phyloP scores from a whole-genome alignment of 2,888 invertebrate genomes.

The Watsonalla cultraria region DNA sequence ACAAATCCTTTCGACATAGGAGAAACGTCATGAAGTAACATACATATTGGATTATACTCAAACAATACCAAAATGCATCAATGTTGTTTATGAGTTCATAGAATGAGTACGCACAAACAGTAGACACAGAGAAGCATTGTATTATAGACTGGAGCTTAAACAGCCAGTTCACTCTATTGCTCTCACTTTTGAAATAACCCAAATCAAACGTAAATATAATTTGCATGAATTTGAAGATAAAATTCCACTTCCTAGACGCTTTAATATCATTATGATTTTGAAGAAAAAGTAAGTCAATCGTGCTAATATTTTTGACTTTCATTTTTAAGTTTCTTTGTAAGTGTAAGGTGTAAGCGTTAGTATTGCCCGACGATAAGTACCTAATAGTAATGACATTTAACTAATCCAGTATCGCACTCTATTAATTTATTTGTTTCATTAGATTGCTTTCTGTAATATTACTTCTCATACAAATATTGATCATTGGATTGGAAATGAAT shows the following conservation, averaged over 20 bases:
- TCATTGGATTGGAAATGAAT: too few relatives aligned
- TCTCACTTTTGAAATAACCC: conserved; percentile 3
- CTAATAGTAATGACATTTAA: too few relatives aligned
- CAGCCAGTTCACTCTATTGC: background rate
- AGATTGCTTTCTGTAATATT: too few relatives aligned
- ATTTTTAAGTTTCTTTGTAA: too few relatives aligned
- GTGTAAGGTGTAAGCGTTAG: too few relatives aligned
- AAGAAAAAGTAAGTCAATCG: background rate
- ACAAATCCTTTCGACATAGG: background rate
- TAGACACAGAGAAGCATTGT: background rate
- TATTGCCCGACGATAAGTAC: too few relatives aligned
- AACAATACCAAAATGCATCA: background rate
- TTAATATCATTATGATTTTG: background rate
- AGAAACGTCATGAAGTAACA: background rate
- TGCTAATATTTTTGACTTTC: too few relatives aligned
- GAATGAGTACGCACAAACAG: background rate
- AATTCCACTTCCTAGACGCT: background rate
- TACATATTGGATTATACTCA: background rate
- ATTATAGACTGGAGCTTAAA: background rate
- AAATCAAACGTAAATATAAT: conserved; percentile 3
- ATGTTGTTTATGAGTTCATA: background rate
- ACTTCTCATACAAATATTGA: too few relatives aligned
- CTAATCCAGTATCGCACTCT: too few relatives aligned
- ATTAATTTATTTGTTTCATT: too few relatives aligned
- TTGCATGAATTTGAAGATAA: conserved; percentile 3